Evolutionary conservation across 2,888 invertebrate genomes (phyloP).

Genomic region (Melikaiella ostensackeni): DNA sequence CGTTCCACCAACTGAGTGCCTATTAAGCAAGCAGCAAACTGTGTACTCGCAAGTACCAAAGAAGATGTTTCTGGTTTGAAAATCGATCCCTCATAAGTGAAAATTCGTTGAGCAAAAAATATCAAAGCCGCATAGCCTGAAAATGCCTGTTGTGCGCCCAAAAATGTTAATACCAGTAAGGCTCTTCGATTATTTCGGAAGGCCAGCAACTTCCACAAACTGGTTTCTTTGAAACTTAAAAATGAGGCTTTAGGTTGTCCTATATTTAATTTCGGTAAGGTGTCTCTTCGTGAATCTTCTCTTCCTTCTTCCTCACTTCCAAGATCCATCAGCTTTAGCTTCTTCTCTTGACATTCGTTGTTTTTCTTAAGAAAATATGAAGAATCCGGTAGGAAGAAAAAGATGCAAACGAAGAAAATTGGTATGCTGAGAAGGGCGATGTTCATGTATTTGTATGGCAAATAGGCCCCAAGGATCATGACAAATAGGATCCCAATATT

Average conservation of each 20-base stretch:
- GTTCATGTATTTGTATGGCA: conserved; percentile 78
- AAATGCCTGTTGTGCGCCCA: conserved; percentile 82
- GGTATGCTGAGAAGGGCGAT: conserved; percentile 79
- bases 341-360: neutral
- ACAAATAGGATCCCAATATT: conserved; percentile 74
- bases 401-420: conserved; percentile 79
- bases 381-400: conserved; percentile 83
- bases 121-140: conserved; percentile 82
- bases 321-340: neutral
- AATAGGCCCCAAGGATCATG: conserved; percentile 73
- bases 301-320: neutral
- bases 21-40: conserved; percentile 59
- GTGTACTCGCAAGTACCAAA: conserved; percentile 79
- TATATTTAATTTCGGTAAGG: neutral
- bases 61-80: conserved; percentile 79
- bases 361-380: conserved; percentile 78
- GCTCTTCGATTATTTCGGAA: conserved; percentile 78
- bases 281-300: neutral
- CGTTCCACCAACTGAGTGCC: neutral
- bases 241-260: neutral
- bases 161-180: conserved; percentile 80
- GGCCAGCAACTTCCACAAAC: neutral
- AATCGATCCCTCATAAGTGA: conserved; percentile 79
- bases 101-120: conserved; percentile 82
- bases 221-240: neutral